Evolutionary conservation across 2,113 vertebrate species (phyloP).

Genomic region (Isichthys henryi): DNA sequence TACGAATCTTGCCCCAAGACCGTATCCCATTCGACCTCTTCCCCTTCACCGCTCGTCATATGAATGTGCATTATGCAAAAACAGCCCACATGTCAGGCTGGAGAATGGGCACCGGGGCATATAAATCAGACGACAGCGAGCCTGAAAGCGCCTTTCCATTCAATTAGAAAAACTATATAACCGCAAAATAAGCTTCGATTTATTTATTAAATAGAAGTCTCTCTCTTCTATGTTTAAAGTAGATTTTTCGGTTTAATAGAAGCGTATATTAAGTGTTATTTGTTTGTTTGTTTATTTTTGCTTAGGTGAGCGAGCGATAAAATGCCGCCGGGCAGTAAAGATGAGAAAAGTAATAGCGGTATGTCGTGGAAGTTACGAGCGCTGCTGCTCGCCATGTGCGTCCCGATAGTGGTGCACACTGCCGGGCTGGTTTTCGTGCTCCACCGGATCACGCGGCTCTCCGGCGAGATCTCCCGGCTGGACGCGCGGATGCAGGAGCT

Average conservation of each 20-base stretch:
- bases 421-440: conserved; percentile 63
- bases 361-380: conserved; percentile 38
- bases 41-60: conserved; percentile 23
- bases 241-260: neutral
- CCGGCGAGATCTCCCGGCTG: conserved; percentile 55
- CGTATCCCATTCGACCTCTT: conserved; percentile 7
- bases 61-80: conserved; percentile 31
- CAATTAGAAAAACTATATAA: neutral
- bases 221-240: neutral
- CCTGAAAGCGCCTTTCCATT: neutral
- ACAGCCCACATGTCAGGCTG: conserved; percentile 34
- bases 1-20: neutral
- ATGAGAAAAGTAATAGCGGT: conserved; percentile 6
- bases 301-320: neutral
- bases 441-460: conserved; percentile 60
- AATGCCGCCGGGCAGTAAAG: conserved; percentile 26
- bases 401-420: conserved; percentile 57
- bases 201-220: neutral
- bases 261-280: too few species aligned
- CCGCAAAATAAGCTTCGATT: neutral
- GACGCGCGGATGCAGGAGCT: conserved; percentile 47
- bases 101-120: conserved; percentile 20
- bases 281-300: too few species aligned
- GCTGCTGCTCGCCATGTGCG: conserved; percentile 49
- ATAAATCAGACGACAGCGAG: conserved; percentile 22